Base-by-base conservation (phyloP, 2,113 vertebrate species). In the Chaetodon auriga region DNA sequence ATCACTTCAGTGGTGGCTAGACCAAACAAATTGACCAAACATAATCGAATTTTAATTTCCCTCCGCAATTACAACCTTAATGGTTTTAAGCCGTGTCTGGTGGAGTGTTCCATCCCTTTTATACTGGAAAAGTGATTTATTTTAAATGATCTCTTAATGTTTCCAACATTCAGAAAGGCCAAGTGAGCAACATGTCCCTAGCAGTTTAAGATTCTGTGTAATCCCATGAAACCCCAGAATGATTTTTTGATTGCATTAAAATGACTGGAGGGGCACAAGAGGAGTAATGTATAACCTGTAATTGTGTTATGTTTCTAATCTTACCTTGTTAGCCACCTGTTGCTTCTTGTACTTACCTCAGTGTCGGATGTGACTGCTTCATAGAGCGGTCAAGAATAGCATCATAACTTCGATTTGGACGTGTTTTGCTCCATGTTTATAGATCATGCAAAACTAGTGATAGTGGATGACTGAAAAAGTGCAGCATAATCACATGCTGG, bases 231-330 rank as follows among this genome's bases (percentile, higher is more conserved):
- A 12, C 61, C 25, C 61, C 6, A 58, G 12, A 91, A 74, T 3
- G 41, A 73, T 0, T 19, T 43, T 68, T 45, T 87, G 51, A 89
- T 89, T 82, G 68, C 65, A 80, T 92, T 83, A 84, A 41, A 75
- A 58, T 45, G 68, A 64, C 18, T 43, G 14, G 48, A 69, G 45
- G 48, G n/a, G 23, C 64, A 6, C 6, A 18, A 14, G 6, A 53
- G 38, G n/a, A 55, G 23, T 35, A 21, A 19, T 45, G 13, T 14
- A 58, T 21, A 73, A 18, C 43, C 60, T 64, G 25, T 82, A 82
- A 91, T 84, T 83, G 48, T 45, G 55, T 92, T 91, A 72, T 64
- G 68, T 75, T 75, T 48, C 66, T 62, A 54, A 55, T 76, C 15
- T 68, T 55, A 11, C 35, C 72, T 68, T 73, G 82, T 89, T 85